These are phyloP conservation scores for Tetragonula carbonaria DNA, from an alignment of 2,888 invertebrate genomes.

Conservation along the genomic window DNA sequence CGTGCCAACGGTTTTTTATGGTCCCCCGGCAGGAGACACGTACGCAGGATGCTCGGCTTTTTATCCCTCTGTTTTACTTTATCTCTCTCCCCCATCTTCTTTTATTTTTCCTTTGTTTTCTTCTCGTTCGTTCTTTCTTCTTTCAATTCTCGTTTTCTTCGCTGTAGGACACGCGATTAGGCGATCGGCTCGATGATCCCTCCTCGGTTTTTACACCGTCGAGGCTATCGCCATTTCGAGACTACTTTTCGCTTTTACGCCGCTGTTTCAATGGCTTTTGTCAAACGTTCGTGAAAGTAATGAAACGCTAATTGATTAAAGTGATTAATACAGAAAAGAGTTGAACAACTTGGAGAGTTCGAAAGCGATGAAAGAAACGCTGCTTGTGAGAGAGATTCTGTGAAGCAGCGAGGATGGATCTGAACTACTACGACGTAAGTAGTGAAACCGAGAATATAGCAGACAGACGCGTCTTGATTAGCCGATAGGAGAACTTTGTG, in stretches of 20 bases:
- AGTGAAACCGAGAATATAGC: slow-evolving; percentile 7
- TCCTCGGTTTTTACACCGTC: neutral
- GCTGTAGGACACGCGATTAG: neutral
- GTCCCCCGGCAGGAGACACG: slow-evolving; percentile 5
- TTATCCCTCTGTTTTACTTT: neutral
- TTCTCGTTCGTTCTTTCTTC: neutral
- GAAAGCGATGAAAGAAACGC: too few species aligned
- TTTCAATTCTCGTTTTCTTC: neutral
- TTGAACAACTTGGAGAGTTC: neutral
- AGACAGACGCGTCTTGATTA: neutral
- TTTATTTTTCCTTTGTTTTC: neutral
- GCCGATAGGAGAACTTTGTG: neutral
- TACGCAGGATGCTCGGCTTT: neutral
- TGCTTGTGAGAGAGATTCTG: neutral
- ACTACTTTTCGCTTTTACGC: neutral
- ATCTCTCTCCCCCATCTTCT: neutral
- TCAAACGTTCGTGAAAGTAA: neutral
- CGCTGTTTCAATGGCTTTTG: neutral
- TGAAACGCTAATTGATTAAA: neutral
- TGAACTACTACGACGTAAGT: neutral
- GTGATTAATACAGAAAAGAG: neutral
- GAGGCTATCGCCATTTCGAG: neutral
- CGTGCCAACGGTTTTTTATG: slow-evolving; percentile 47
- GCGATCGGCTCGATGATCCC: neutral
- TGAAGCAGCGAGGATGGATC: neutral